These are phyloP conservation scores for Crioceris asparagi DNA, from an alignment of 2,888 invertebrate species.

Conservation along the genomic window DNA sequence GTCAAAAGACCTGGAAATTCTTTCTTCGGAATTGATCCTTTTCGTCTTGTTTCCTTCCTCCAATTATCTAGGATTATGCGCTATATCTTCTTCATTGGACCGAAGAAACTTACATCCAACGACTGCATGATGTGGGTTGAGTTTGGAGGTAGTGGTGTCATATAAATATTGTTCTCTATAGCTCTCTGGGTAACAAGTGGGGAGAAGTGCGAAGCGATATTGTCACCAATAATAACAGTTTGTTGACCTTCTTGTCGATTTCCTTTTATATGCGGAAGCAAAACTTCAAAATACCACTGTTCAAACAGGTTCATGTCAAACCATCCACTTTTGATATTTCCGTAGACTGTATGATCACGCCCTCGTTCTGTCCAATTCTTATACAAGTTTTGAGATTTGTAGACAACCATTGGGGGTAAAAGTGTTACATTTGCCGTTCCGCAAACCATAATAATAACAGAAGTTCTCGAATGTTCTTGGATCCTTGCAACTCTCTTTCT, in stretches of 20 bases:
- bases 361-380: constrained; percentile 13
- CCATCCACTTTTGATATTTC: constrained; percentile 13
- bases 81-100: not conserved
- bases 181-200: constrained; percentile 17
- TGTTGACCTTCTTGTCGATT: constrained; percentile 6
- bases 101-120: not conserved
- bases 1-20: not conserved
- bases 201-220: constrained; percentile 18
- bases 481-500: constrained; percentile 27
- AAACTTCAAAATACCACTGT: constrained; percentile 17
- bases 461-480: constrained; percentile 24
- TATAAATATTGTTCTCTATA: constrained; percentile 13
- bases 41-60: not conserved
- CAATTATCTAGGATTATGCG: not conserved
- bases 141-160: not conserved
- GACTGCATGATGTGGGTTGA: not conserved
- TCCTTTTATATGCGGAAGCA: constrained; percentile 13
- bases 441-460: constrained; percentile 29
- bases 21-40: not conserved
- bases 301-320: constrained; percentile 17
- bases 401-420: constrained; percentile 29
- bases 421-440: constrained; percentile 24
- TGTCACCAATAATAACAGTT: constrained; percentile 27
- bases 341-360: constrained; percentile 12
- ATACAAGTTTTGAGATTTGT: constrained; percentile 21